Base-by-base conservation (phyloP, 2,113 vertebrate species). In the Cichladusa arquata region DNA sequence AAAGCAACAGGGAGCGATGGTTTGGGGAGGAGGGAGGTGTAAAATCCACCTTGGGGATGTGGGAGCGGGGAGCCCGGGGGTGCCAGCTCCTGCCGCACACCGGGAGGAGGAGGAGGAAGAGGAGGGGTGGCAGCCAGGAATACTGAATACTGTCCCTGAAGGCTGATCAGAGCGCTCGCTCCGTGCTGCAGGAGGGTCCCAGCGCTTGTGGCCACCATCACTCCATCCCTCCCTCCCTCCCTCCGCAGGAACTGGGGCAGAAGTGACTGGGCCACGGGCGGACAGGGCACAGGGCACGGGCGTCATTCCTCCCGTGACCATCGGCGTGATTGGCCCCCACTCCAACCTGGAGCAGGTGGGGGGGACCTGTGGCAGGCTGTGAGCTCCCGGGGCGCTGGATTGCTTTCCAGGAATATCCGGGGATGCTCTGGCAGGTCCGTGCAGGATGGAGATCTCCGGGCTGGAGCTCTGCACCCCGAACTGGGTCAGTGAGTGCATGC, bases 221-320 rank as follows among this genome's bases (percentile, higher is more conserved):
- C 29, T 26, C 34, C 12, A 4, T 48, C 88, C 45, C 9, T 19
- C 40, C 65, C 25, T 28, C 45, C 29, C 47, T 54, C 42, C 29
- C n/a, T 60, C 62, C 1, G 5, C 12, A 66, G 94, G 90, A 95
- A 88, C 65, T 94, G 82, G 92, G 93, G 94, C 93, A 96, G 95
- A 92, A 95, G 60, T 64, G 90, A 92, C 28, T 31, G 86, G 53
- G 58, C 86, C 23, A 1, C 4, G 33, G 81, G 64, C 2, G 1
- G 96, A 81, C 88, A 70, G 76, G 66, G 51, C n/a, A 1, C 50
- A 28, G 67, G 73, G 72, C 45, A 18, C 26, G 56, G 33, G 58
- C n/a, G 1, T 79, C 82, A 11, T 15, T 61, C 31, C 73, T 12
- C 0, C 22, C 36, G 23, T 76, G 92, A 60, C 45, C 81, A 48